These are phyloP conservation scores for Pantherophis guttatus DNA, from an alignment of 2,113 vertebrate species.

Conservation along the genomic window DNA sequence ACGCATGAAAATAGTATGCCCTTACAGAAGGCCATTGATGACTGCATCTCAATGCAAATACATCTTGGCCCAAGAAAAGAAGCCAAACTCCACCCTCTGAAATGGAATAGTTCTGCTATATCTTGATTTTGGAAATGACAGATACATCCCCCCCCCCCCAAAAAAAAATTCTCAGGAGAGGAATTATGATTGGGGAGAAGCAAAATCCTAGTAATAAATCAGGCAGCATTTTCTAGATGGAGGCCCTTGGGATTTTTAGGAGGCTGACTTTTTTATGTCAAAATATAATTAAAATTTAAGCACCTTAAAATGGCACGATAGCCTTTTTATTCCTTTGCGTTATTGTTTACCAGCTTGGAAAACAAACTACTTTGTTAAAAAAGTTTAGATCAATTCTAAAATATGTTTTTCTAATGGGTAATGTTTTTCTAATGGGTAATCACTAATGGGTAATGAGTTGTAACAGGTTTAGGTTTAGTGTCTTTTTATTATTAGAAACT, in stretches of 20 bases:
- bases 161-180: not conserved
- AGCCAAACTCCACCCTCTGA: not conserved
- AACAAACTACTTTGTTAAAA: not conserved
- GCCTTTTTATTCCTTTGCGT: not conserved
- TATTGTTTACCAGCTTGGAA: not conserved
- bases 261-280: not conserved
- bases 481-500: not conserved
- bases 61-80: not conserved
- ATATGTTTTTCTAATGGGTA: not conserved
- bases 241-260: not conserved
- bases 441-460: no score
- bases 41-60: not conserved
- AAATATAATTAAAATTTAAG: constrained; percentile 5
- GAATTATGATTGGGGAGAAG: not conserved
- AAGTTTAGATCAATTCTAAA: not conserved
- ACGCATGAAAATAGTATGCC: not conserved
- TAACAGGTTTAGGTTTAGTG: no score
- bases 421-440: no score
- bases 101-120: not conserved
- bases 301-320: not conserved
- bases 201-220: not conserved
- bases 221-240: not conserved
- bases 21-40: not conserved
- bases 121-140: not conserved
- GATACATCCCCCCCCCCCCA: not conserved